Percentiles rank a stretch among this genome's conserved stretches.
phyloP scores from a whole-genome alignment of 1,140 invertebrate genomes.

The Palaemon carinicauda region DNA sequence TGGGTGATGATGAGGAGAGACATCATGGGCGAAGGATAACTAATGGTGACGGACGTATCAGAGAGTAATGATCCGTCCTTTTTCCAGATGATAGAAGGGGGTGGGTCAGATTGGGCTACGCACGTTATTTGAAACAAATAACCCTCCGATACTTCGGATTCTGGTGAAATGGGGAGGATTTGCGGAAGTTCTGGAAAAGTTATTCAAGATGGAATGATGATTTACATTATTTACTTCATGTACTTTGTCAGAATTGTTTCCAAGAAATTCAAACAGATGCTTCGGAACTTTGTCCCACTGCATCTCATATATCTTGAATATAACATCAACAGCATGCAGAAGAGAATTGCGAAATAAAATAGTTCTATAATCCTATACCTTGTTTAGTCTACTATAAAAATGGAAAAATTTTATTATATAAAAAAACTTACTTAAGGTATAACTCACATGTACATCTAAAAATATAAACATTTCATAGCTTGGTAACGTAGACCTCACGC shows the following conservation, averaged over 20 bases:
- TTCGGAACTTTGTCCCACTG: background rate
- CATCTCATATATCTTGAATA: background rate
- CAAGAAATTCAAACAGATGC: background rate
- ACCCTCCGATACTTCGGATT: slow-evolving; percentile 43
- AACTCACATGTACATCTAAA: no score
- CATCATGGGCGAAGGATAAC: slow-evolving; percentile 52
- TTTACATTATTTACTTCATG: no score
- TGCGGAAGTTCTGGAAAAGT: slow-evolving; percentile 48
- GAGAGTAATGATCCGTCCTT: slow-evolving; percentile 35
- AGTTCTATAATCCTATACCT: no score
- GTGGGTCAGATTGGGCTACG: slow-evolving; percentile 45
- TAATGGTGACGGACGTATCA: slow-evolving; percentile 36
- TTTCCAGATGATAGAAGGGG: slow-evolving; percentile 46
- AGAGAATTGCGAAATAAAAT: no score
- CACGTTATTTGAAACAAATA: slow-evolving; percentile 49
- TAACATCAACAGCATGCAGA: no score
- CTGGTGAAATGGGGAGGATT: slow-evolving; percentile 31
- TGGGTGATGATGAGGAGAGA: slow-evolving; percentile 43
- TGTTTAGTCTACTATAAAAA: no score
- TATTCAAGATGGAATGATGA: background rate
- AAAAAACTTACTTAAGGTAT: no score
- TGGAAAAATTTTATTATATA: no score
- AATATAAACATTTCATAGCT: no score
- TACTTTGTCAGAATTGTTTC: background rate
- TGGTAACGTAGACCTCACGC: no score